phyloP scores from a whole-genome alignment of 2,113 vertebrate species.

The Rhinogobius similis region DNA sequence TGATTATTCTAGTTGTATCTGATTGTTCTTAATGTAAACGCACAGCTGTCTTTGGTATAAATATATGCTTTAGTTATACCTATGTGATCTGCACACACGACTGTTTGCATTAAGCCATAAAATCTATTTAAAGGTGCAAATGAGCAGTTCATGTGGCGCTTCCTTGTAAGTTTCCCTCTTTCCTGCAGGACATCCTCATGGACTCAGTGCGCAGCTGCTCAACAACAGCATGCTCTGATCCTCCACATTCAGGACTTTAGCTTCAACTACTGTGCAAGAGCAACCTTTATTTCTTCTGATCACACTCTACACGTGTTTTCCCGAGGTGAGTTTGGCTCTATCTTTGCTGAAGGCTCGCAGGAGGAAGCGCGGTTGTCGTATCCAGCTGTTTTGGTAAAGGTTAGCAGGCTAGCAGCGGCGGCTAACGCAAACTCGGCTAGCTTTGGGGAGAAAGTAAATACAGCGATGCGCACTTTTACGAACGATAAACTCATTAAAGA shows the following conservation, averaged over 20 bases:
- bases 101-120: no score
- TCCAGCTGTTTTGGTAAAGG: slow-evolving; percentile 62
- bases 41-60: no score
- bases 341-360: background rate
- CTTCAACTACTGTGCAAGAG: background rate
- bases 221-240: slow-evolving; percentile 47
- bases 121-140: background rate
- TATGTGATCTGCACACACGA: no score
- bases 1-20: no score
- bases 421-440: slow-evolving; percentile 58
- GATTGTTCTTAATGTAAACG: no score
- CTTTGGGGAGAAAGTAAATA: background rate
- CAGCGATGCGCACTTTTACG: no score
- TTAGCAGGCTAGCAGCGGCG: slow-evolving; percentile 62
- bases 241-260: slow-evolving; percentile 33
- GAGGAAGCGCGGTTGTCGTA: background rate
- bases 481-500: background rate
- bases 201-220: slow-evolving; percentile 65
- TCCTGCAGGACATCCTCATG: slow-evolving; percentile 25
- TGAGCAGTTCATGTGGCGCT: slow-evolving; percentile 2
- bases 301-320: background rate
- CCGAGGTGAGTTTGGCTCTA: slow-evolving; percentile 23
- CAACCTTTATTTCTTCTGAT: background rate
- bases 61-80: no score
- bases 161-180: slow-evolving; percentile 36